Percentiles rank a stretch among this genome's conserved stretches.
These are phyloP conservation scores for Oreochromis tanganicae DNA, from an alignment of 2,113 vertebrate genomes.

Conservation along the genomic window DNA sequence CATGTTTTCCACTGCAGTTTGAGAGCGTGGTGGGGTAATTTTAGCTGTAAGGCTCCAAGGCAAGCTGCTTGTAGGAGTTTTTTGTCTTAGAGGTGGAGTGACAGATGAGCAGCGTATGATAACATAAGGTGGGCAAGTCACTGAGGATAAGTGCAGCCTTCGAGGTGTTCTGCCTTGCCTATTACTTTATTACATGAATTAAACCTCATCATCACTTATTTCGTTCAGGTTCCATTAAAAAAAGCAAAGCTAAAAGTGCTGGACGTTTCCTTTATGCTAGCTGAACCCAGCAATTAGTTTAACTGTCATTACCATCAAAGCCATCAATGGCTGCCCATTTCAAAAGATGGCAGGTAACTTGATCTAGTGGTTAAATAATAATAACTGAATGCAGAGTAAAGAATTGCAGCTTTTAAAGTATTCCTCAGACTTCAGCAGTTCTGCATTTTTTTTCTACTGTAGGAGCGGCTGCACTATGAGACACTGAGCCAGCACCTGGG, in stretches of 20 bases:
- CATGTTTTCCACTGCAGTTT: slow-evolving; percentile 72
- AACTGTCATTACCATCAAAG: neutral
- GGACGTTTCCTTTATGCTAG: neutral
- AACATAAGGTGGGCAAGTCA: slow-evolving; percentile 42
- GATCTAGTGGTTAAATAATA: neutral
- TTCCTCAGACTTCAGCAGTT: neutral
- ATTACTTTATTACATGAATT: neutral
- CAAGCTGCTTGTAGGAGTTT: slow-evolving; percentile 63
- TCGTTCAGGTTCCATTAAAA: neutral
- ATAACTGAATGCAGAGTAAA: neutral
- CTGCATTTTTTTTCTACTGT: neutral
- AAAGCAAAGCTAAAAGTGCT: neutral
- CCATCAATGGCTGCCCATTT: neutral
- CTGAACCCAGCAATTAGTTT: slow-evolving; percentile 8
- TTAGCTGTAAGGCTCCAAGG: slow-evolving; percentile 65
- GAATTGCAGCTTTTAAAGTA: neutral
- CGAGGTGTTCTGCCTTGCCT: neutral
- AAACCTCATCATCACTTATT: neutral
- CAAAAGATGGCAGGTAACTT: neutral
- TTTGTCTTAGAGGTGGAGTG: slow-evolving; percentile 57
- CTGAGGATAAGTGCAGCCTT: neutral
- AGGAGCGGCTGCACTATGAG: slow-evolving; percentile 91
- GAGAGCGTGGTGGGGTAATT: slow-evolving; percentile 61
- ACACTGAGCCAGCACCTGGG: slow-evolving; percentile 87
- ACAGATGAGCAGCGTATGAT: slow-evolving; percentile 54